A percentile compares a stretch with the other conserved stretches of the same genome.
Conservation (phyloP, 2,888 invertebrate genomes). For the Latrodectus hesperus region DNA sequence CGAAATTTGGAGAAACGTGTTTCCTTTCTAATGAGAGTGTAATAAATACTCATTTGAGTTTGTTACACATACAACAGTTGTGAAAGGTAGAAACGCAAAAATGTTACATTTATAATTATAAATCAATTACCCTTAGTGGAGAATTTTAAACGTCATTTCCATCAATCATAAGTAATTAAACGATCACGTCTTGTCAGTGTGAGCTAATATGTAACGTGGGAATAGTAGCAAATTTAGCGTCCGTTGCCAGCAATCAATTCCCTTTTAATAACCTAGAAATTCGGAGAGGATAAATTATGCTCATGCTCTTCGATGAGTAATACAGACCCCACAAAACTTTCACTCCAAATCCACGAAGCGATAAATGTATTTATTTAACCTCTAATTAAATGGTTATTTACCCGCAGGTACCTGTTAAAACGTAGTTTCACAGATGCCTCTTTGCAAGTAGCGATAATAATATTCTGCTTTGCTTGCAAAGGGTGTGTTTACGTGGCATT, state of each 20-base stretch:
- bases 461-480: constrained; percentile 8
- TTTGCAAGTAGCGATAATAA: constrained; percentile 9
- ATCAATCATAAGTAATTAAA: too few species aligned
- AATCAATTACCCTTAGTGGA: too few species aligned
- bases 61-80: too few species aligned
- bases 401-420: constrained; percentile 20
- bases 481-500: neutral
- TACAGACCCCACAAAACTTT: neutral
- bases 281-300: neutral
- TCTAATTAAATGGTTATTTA: constrained; percentile 52
- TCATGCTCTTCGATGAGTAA: neutral
- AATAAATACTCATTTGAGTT: too few species aligned
- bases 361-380: constrained; percentile 44
- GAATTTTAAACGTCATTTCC: too few species aligned
- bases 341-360: neutral
- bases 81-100: too few species aligned
- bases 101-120: too few species aligned
- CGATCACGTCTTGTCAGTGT: too few species aligned
- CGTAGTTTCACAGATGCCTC: constrained; percentile 10
- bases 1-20: too few species aligned
- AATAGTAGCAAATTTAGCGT: too few species aligned
- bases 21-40: too few species aligned
- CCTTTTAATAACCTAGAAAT: neutral
- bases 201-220: too few species aligned
- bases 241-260: neutral